Evolutionary conservation across 2,113 vertebrate genomes (phyloP), one percentile per base, ranked within the genome.

Genomic region (Solea solea): DNA sequence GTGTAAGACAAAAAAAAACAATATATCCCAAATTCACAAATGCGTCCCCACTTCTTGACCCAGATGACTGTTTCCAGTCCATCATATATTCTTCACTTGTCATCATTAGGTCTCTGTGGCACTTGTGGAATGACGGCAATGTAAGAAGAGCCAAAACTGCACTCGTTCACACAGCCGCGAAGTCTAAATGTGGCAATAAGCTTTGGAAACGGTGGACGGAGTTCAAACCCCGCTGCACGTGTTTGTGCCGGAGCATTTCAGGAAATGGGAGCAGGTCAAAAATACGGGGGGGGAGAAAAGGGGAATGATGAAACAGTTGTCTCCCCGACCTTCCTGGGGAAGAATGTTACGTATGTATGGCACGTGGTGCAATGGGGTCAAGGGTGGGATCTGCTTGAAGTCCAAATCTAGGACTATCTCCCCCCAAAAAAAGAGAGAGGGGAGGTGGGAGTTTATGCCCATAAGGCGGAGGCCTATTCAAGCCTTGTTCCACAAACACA

Each of bases 91-190:
- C 72, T 62, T 56, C 64, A 85, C 71, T 16, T 81, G 87, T 89
- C 85, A 73, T 67, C 64, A 16, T 67, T 7, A 7, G 72, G 50
- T 50, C 78, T 70, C 83, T 72, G 72, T 68, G 86, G 85, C 86
- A 89, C 85, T 88, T 80, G 75, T 83, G 85, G 84, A 89, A 89
- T 84, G 85, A 90, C 57, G 77, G 79, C 74, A 77, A 69, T 16
- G 77, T 39, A 49, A 83, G 1, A 82, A 78, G 60, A 84, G 84
- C 80, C 86, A 70, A 34, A 79, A 77, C 60, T 50, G 66, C 80
- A 42, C 84, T 61, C 74, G 27, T 53, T 73, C 73, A 48, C 67
- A 64, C 74, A 13, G 21, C 74, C 67, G 11, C 78, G 62, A 41
- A 66, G 73, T 59, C 81, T 83, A 81, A 80, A 87, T 76, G 86